Evolutionary conservation across 2,888 invertebrate genomes (phyloP), one percentile per base, ranked within the genome.

Genomic region (Amblyjoppa fuscipennis): DNA sequence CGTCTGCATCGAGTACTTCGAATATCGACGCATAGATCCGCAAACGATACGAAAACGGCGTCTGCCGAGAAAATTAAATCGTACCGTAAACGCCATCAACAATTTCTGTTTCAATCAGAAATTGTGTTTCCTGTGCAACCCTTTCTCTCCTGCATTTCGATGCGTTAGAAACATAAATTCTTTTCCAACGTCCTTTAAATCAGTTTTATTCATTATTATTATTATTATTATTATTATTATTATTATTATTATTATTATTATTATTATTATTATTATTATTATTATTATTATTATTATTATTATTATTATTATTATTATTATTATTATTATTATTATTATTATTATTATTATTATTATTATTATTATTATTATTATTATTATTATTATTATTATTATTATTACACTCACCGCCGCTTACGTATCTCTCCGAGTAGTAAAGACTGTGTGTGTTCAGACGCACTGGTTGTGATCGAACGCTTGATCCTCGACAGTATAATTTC

Each of bases 381-480:
- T 20, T 20, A 20, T 20, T 20, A 20, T 20, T 20, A 20, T 20
- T 20, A 20, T 20, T 20, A 20, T 20, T 20, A 20, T 20, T 20
- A 20, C 20, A 20, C 20, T 20, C 25, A 28, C 2, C 45, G 41
- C 20, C 28, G n/a, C 11, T 59, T 28, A 11, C 59, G 13, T 11
- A 20, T 5, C 31, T n/a, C 45, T 41, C 45, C n/a, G 51, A 78
- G 71, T 79, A 71, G 79, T 73, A 51, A 51, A 51, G 28, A 66
- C 41, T 66, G 71, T 16, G 51, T 34, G 3, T 3, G 51, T n/a
- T 79, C 66, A 53, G 79, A 53, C 71, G 20, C 20, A 2, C 3
- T 0, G 9, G 38, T 38, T 11, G 25, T 13, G 3, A 34, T 70
- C 7, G 20, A 25, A 7, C 59, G 11, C 28, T 59, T 11, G 25